Base-by-base conservation (phyloP, 2,888 invertebrate genomes). In the Drosophila meridiana region DNA sequence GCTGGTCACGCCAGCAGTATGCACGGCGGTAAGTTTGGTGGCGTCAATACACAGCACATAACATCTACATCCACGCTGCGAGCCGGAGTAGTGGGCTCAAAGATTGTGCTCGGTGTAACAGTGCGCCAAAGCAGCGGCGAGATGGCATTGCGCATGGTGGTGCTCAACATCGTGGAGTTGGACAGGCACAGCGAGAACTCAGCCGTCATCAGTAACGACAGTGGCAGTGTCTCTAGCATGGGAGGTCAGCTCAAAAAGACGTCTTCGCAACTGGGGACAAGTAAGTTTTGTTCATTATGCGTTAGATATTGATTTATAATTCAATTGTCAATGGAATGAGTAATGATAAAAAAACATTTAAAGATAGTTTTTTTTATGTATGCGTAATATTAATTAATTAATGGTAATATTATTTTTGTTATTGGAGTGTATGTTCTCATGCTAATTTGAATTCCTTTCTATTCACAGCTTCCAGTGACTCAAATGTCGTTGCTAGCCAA, bases 1-100 rank as follows among this genome's bases (percentile, higher is more conserved):
- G 67, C 64, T 38, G 73, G 70, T 3, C 73, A 73, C 28, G 64
- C 63, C 4, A 68, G 75, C 3, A 58, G 69, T n/a, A 76, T 70
- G 53, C 69, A 80, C 9, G 64, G 69, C 13, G 66, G 78, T 14
- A 87, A 85, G 43, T 87, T 77, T 59, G 76, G 78, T 2, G 66
- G 73, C 36, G 62, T 78, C 2, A 85, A 80, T 70, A 63, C 80
- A n/a, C 82, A 83, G 50, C 87, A 87, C 32, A 91, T 91, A 42
- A 90, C 91, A 58, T 92, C 92, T 7, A 91, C 91, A 6, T 92
- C 92, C 1, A 92, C 92, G 4, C 74, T 92, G 26, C 87, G 91
- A 8, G 91, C 91, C 3, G 92, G 92, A 13, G 90, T 92, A 0
- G 85, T 92, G 2, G 92, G 92, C 28, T 91, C 92, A 13, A 92